These are phyloP conservation scores for Hydropsyche betteni DNA, from an alignment of 2,888 invertebrate genomes.

Conservation along the genomic window DNA sequence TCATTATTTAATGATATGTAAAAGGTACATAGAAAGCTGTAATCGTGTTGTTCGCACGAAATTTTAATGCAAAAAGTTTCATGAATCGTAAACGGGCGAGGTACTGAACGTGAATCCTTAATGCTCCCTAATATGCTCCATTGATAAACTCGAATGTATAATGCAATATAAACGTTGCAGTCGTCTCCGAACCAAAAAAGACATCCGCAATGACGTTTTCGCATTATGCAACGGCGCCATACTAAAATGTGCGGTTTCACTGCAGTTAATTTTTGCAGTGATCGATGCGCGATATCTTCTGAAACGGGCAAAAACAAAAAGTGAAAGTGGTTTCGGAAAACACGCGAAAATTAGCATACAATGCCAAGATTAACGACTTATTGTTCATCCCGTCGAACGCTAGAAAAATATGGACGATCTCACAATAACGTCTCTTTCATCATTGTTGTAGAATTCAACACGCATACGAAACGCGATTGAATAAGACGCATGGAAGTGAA, in stretches of 20 bases:
- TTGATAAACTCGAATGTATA: not conserved
- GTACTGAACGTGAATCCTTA: too few relatives aligned
- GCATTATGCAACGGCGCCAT: not conserved
- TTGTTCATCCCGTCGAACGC: slow-evolving; percentile 18
- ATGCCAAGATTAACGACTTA: slow-evolving; percentile 21
- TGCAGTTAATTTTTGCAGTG: not conserved
- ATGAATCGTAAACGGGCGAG: too few relatives aligned
- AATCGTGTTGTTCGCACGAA: too few relatives aligned
- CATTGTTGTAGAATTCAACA: too few relatives aligned
- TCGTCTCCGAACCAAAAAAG: not conserved
- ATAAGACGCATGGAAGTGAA: not conserved
- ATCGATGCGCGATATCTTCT: slow-evolving; percentile 2
- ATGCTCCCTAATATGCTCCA: too few relatives aligned
- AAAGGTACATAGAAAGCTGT: too few relatives aligned
- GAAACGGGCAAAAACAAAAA: not conserved
- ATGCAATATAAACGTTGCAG: not conserved
- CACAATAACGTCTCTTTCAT: not conserved
- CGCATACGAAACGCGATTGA: not conserved
- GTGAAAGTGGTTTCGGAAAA: slow-evolving; percentile 20
- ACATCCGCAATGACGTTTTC: slow-evolving; percentile 11
- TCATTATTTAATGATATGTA: too few relatives aligned
- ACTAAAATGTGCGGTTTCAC: not conserved
- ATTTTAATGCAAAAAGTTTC: too few relatives aligned
- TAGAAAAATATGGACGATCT: slow-evolving; percentile 8
- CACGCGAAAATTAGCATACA: slow-evolving; percentile 29